Conservation (phyloP, 2,888 invertebrate genomes). For the Scaptodrosophila latifasciaeformis region DNA sequence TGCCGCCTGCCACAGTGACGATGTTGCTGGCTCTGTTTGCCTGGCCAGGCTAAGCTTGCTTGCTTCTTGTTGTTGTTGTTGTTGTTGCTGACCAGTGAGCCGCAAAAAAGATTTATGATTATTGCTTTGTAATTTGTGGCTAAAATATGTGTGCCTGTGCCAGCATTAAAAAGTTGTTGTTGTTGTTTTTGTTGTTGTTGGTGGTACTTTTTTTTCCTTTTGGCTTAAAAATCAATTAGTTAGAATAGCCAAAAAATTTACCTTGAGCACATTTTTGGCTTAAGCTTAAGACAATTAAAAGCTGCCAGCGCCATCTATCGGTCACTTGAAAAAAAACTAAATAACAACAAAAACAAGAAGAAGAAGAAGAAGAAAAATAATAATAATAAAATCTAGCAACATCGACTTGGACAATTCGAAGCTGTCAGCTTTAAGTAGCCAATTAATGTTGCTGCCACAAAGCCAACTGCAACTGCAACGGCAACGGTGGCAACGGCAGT, state of each 20-base stretch:
- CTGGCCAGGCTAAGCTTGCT: too few species aligned
- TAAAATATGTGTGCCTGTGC: conserved; percentile 52
- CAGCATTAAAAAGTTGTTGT: conserved; percentile 1
- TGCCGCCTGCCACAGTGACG: too few species aligned
- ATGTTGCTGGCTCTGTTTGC: too few species aligned
- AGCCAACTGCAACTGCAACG: conserved; percentile 19
- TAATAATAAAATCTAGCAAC: conserved; percentile 21
- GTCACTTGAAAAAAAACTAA: conserved; percentile 59
- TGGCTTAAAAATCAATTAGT: conserved; percentile 61
- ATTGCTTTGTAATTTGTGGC: conserved; percentile 66
- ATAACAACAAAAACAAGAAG: conserved; percentile 39
- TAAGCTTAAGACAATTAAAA: too few species aligned
- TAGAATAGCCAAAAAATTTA: conserved; percentile 4
- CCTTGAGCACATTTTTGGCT: too few species aligned
- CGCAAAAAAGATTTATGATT: conserved; percentile 67
- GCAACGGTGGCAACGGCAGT: conserved; percentile 23
- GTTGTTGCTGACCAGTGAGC: conserved; percentile 33
- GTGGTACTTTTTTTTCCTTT: not conserved
- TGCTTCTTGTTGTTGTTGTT: conserved; percentile 30
- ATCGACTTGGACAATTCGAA: conserved; percentile 21
- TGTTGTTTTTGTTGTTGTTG: conserved; percentile 21
- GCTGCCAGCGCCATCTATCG: conserved; percentile 65
- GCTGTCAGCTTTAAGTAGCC: conserved; percentile 61
- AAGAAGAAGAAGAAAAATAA: conserved; percentile 25
- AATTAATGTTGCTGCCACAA: conserved; percentile 58